A percentile compares a stretch with the other conserved stretches of the same genome.
Conservation (phyloP, 2,888 invertebrate genomes). For the Ophonus ardosiacus region DNA sequence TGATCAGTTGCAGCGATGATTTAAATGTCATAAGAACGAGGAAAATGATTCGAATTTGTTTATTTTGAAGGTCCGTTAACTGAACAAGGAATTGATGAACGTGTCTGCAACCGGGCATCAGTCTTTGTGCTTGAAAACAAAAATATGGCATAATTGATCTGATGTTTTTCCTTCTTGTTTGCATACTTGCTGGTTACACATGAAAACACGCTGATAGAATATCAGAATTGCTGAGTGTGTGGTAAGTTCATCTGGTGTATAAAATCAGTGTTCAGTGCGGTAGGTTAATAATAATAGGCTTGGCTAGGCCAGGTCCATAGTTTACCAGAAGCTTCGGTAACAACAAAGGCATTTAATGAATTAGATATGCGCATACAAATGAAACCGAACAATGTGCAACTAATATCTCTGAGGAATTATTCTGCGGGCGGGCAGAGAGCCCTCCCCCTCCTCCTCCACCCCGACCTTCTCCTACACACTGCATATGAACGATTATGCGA, state of each 20-base stretch:
- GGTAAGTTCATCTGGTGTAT: too few species aligned
- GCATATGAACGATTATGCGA: slow-evolving; percentile 58
- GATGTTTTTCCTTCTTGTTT: background rate
- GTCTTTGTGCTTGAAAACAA: too few species aligned
- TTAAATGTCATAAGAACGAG: too few species aligned
- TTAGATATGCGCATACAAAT: slow-evolving; percentile 59
- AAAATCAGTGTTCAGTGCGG: slow-evolving; percentile 18
- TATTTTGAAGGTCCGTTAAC: too few species aligned
- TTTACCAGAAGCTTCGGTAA: slow-evolving; percentile 23
- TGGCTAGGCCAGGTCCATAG: slow-evolving; percentile 38
- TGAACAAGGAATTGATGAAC: too few species aligned
- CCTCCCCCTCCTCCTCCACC: too few species aligned
- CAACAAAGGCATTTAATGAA: slow-evolving; percentile 56
- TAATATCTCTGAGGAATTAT: slow-evolving; percentile 55
- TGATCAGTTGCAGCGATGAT: too few species aligned
- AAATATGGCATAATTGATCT: too few species aligned
- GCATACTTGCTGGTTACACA: too few species aligned
- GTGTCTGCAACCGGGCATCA: too few species aligned
- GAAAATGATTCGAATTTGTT: too few species aligned
- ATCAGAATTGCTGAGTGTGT: background rate
- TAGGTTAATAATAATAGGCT: slow-evolving; percentile 36
- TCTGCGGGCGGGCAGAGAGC: background rate
- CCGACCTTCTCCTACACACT: background rate
- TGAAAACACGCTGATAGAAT: background rate
- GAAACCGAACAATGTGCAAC: slow-evolving; percentile 51